phyloP scores from a whole-genome alignment of 2,888 invertebrate species.

The Mythimna impura region DNA sequence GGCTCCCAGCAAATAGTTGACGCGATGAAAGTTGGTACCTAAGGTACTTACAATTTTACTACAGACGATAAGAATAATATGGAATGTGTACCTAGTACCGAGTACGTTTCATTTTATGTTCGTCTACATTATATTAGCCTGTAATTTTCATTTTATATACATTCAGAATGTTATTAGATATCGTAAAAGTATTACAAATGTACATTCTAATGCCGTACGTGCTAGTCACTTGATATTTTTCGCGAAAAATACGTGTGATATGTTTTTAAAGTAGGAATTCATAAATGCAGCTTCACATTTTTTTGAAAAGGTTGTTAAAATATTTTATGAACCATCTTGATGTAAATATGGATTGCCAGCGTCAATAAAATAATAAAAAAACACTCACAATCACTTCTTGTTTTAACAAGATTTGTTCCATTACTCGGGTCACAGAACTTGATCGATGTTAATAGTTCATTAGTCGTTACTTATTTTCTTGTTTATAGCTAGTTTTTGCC shows the following conservation, averaged over 20 bases:
- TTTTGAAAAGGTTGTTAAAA: conserved; percentile 8
- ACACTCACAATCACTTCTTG: too few species aligned
- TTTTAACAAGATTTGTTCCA: too few species aligned
- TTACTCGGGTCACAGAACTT: too few species aligned
- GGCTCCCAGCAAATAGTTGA: conserved; percentile 46
- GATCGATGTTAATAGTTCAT: too few species aligned
- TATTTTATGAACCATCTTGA: conserved; percentile 1
- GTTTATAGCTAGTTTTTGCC: too few species aligned
- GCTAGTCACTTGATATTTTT: conserved; percentile 43
- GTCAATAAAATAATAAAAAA: too few species aligned
- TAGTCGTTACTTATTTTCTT: too few species aligned
- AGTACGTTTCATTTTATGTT: conserved; percentile 48
- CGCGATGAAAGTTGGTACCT: conserved; percentile 29
- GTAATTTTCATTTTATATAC: conserved; percentile 61
- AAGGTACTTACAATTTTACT: conserved; percentile 40
- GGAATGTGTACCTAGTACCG: conserved; percentile 28
- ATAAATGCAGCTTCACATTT: conserved; percentile 29
- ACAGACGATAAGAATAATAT: conserved; percentile 48
- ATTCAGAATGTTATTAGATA: conserved; percentile 49
- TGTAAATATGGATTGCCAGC: not conserved
- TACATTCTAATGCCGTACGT: conserved; percentile 53
- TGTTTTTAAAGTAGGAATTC: conserved; percentile 45
- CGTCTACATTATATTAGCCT: conserved; percentile 48
- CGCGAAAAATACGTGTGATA: conserved; percentile 34
- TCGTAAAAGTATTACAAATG: conserved; percentile 48